A percentile compares a stretch with the other conserved stretches of the same genome.
Evolutionary conservation across 2,888 invertebrate genomes (phyloP).

Genomic region (Noctua fimbriata): DNA sequence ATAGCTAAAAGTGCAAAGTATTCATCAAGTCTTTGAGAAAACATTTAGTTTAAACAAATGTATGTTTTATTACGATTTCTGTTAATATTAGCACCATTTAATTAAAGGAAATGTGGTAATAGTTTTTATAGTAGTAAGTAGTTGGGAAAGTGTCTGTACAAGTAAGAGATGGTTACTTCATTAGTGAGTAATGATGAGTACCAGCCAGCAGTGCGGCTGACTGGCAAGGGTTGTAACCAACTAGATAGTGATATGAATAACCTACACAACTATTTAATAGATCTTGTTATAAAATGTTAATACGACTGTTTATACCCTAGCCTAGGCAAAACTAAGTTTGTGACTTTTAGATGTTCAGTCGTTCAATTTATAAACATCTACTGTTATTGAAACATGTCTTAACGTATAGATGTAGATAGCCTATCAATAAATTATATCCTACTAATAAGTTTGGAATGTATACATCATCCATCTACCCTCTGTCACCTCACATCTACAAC

Average conservation of each 20-base stretch:
- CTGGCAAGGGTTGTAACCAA: conserved; percentile 31
- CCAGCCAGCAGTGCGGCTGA: conserved; percentile 4
- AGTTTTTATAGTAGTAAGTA: conserved; percentile 35
- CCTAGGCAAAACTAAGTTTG: conserved; percentile 26
- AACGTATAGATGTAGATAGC: conserved; percentile 35
- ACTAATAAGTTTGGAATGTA: conserved; percentile 48
- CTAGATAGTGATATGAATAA: conserved; percentile 43
- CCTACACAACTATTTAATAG: conserved; percentile 18
- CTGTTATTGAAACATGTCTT: conserved; percentile 17
- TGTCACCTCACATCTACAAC: conserved; percentile 42
- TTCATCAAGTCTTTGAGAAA: conserved; percentile 23
- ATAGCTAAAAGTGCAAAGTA: conserved; percentile 59
- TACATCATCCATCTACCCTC: background rate
- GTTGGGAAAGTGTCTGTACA: conserved; percentile 23
- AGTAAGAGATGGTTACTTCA: conserved; percentile 19
- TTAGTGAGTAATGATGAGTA: conserved; percentile 20
- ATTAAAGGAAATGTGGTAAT: conserved; percentile 34
- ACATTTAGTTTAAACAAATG: conserved; percentile 24
- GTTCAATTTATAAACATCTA: conserved; percentile 25
- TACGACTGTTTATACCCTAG: conserved; percentile 29
- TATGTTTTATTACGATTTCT: conserved; percentile 44
- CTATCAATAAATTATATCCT: conserved; percentile 21
- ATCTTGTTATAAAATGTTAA: conserved; percentile 41
- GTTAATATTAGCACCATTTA: conserved; percentile 33
- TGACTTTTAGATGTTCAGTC: conserved; percentile 33